A percentile compares a stretch with the other conserved stretches of the same genome.
phyloP scores from a whole-genome alignment of 2,113 vertebrate genomes.

The Nansenia antarctica region DNA sequence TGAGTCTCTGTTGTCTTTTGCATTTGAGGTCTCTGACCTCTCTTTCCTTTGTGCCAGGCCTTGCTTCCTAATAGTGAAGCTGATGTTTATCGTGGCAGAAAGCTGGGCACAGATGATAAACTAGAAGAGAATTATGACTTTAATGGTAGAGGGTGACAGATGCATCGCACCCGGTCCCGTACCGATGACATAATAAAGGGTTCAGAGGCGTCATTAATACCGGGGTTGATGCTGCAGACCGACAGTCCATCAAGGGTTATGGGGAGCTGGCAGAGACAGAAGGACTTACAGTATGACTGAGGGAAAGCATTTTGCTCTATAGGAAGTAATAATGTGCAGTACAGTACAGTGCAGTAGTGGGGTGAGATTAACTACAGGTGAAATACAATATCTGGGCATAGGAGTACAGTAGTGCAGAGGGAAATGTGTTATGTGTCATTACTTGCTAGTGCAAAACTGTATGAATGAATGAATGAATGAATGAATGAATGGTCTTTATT shows the following conservation, averaged over 20 bases:
- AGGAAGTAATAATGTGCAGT: no score
- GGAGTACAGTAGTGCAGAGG: neutral
- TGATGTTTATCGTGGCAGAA: slow-evolving; percentile 55
- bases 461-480: no score
- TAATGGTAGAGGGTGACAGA: slow-evolving; percentile 49
- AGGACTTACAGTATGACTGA: neutral
- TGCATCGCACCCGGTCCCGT: slow-evolving; percentile 23
- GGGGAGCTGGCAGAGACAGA: slow-evolving; percentile 33
- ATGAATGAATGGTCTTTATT: no score
- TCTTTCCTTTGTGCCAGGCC: neutral
- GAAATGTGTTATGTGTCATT: no score
- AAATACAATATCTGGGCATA: no score
- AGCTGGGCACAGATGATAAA: slow-evolving; percentile 48
- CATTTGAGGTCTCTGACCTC: neutral
- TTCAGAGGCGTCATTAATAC: slow-evolving; percentile 48
- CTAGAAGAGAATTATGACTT: slow-evolving; percentile 47
- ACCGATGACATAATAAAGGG: slow-evolving; percentile 41
- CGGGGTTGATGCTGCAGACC: slow-evolving; percentile 23
- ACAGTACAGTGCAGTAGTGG: neutral
- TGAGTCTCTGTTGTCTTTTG: slow-evolving; percentile 18
- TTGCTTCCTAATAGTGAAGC: slow-evolving; percentile 41
- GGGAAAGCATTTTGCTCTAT: no score
- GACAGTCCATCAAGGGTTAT: slow-evolving; percentile 45
- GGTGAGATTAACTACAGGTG: neutral
- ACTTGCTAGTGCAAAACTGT: no score